Evolutionary conservation across 2,113 vertebrate genomes (phyloP).

Genomic region (Engraulis encrasicolus): DNA sequence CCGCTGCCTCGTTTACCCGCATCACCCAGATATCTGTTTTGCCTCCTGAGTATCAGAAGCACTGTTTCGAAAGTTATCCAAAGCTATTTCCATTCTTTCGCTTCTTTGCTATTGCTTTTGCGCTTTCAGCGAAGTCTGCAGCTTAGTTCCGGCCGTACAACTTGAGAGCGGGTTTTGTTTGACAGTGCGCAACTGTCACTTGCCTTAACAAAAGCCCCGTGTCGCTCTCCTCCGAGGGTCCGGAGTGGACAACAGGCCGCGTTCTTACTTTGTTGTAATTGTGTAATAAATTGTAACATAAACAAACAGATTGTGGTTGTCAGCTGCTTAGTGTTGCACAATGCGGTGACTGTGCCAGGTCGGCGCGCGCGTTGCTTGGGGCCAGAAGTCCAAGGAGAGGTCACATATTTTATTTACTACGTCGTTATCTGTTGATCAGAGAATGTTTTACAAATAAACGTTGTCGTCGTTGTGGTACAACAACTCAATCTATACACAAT

Average conservation of each 20-base stretch:
- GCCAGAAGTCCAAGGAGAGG: constrained; percentile 63
- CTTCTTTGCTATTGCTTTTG: too few relatives aligned
- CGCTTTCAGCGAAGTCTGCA: too few relatives aligned
- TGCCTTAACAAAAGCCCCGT: neutral
- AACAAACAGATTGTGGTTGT: neutral
- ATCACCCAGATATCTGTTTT: neutral
- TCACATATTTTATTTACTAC: constrained; percentile 42
- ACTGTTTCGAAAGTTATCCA: neutral
- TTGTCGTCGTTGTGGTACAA: neutral
- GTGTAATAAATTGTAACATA: constrained; percentile 13
- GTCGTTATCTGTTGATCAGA: neutral
- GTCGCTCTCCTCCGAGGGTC: neutral
- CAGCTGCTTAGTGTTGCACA: constrained; percentile 3
- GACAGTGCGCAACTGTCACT: neutral
- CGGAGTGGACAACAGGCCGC: neutral
- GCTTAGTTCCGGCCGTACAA: neutral
- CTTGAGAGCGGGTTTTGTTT: neutral
- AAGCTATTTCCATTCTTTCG: neutral
- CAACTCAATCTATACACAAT: neutral
- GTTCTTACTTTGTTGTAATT: constrained; percentile 2
- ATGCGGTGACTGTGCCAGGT: constrained; percentile 1
- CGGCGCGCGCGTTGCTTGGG: constrained; percentile 37
- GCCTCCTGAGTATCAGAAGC: neutral
- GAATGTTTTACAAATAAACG: neutral
- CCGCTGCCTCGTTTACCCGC: neutral